Percentiles rank a stretch among this genome's conserved stretches.
Evolutionary conservation across 2,888 invertebrate genomes (phyloP).

Genomic region (Sceliomorpha sp.): DNA sequence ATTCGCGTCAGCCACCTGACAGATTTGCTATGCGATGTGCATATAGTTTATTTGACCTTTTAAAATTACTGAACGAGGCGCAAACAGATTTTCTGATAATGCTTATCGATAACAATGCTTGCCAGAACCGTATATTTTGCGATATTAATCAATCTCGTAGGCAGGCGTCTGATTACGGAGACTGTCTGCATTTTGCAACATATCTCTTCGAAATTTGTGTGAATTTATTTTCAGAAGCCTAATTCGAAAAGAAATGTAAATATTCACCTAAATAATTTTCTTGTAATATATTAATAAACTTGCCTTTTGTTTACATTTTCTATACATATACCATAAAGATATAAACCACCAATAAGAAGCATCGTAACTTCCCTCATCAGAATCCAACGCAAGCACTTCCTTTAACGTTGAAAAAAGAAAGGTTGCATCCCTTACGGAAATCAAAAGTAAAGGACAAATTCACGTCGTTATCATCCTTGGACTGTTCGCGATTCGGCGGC

Average conservation of each 20-base stretch:
- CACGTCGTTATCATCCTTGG: slow-evolving; percentile 42
- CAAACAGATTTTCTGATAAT: slow-evolving; percentile 59
- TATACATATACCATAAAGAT: too few species aligned
- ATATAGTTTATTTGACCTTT: slow-evolving; percentile 57
- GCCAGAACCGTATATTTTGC: slow-evolving; percentile 38
- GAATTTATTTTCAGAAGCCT: too few species aligned
- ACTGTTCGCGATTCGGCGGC: slow-evolving; percentile 52
- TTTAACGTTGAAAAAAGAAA: too few species aligned
- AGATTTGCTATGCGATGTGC: slow-evolving; percentile 61
- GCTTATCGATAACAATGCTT: slow-evolving; percentile 55
- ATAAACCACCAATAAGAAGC: too few species aligned
- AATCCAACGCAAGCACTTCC: too few species aligned
- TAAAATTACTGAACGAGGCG: slow-evolving; percentile 58
- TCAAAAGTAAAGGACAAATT: slow-evolving; percentile 39
- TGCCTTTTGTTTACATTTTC: too few species aligned
- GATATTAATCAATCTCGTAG: slow-evolving; percentile 49
- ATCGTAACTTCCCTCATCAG: too few species aligned
- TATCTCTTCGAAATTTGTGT: too few species aligned
- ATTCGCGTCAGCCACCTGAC: slow-evolving; percentile 65
- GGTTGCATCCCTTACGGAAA: slow-evolving; percentile 5
- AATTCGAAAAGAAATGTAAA: too few species aligned
- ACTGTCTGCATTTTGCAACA: too few species aligned
- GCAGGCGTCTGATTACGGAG: slow-evolving; percentile 18
- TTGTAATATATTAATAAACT: too few species aligned
- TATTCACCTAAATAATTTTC: too few species aligned